A percentile compares a stretch with the other conserved stretches of the same genome.
Conservation (phyloP, 2,888 invertebrate species). For the Diploptera punctata region DNA sequence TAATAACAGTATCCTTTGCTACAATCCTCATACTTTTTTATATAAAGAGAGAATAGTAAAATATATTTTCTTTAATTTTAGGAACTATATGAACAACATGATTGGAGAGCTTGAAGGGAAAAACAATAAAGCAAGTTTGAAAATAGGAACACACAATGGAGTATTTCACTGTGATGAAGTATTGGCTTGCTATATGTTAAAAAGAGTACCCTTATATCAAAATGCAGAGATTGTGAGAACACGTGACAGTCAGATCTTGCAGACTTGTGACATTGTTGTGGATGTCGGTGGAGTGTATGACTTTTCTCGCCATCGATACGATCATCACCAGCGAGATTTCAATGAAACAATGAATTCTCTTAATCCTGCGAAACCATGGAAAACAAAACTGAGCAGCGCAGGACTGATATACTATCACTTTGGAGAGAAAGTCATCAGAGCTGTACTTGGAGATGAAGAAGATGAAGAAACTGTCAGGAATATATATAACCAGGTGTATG, state of each 20-base stretch:
- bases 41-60: no score
- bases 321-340: constrained; percentile 92
- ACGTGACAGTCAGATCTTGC: constrained; percentile 65
- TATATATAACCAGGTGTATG: constrained; percentile 79
- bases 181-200: constrained; percentile 92
- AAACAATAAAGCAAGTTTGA: constrained; percentile 46
- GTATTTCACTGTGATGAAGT: constrained; percentile 94
- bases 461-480: constrained; percentile 59
- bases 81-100: no score
- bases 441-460: constrained; percentile 59
- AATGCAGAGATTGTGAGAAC: constrained; percentile 81
- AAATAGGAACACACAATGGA: constrained; percentile 81
- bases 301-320: constrained; percentile 77
- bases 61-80: no score
- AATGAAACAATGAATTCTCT: constrained; percentile 70
- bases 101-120: neutral
- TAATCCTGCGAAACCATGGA: constrained; percentile 61
- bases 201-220: constrained; percentile 77
- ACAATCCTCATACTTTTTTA: no score
- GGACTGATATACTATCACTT: constrained; percentile 92
- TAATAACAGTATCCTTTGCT: no score
- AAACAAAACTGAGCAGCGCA: constrained; percentile 88
- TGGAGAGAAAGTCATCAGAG: constrained; percentile 78
- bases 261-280: constrained; percentile 90
- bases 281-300: constrained; percentile 93